Evolutionary conservation across 2,888 invertebrate genomes (phyloP).

Genomic region (Amphipoea oculea): DNA sequence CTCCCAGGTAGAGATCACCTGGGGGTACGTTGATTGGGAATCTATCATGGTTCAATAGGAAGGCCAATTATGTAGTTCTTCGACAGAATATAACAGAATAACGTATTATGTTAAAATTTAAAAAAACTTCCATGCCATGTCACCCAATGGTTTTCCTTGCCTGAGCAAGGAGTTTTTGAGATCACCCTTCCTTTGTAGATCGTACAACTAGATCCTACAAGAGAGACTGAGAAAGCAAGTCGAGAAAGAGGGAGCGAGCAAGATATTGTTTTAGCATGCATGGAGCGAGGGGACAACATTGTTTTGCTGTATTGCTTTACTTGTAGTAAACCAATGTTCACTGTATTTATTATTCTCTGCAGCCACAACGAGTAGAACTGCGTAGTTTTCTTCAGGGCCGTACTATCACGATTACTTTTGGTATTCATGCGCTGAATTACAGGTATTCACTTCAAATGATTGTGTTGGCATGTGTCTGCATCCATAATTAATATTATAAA

Average conservation of each 20-base stretch:
- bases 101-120: background rate
- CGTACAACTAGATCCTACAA: background rate
- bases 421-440: background rate
- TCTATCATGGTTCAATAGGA: background rate
- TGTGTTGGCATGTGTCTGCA: background rate
- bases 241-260: constrained; percentile 3
- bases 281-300: constrained; percentile 13
- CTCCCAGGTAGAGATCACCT: background rate
- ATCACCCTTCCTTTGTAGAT: background rate
- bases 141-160: no score
- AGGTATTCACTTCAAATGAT: background rate
- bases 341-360: background rate
- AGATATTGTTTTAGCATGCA: constrained; percentile 1
- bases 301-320: constrained; percentile 31
- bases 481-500: no score
- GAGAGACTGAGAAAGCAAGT: background rate
- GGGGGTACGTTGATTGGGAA: no score
- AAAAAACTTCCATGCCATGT: background rate
- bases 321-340: background rate
- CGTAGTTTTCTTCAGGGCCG: background rate
- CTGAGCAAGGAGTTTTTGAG: background rate
- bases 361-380: background rate
- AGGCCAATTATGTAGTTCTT: background rate
- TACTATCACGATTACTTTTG: background rate
- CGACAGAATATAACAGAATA: background rate